Base-by-base conservation (phyloP, 1,140 invertebrate genomes). In the Trichonephila clavata region DNA sequence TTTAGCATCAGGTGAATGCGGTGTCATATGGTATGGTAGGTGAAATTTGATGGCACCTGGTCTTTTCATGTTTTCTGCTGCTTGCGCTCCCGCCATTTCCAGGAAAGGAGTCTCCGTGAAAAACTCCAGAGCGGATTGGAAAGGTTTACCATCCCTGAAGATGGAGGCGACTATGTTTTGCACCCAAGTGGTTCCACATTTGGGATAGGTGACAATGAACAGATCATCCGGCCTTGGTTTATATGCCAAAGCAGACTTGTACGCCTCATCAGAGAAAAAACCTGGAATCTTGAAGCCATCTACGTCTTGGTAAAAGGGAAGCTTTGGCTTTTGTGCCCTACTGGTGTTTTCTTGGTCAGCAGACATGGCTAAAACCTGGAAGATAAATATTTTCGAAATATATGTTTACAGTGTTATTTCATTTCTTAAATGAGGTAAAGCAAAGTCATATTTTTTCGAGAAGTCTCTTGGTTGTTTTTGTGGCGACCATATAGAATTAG, bases 151-250 rank as follows among this genome's bases (percentile, higher is more conserved):
- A 20, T 92, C 43, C 14, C 93, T 94, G 63, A 87, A 86, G 18
- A 94, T 93, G 20, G 84, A 91, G 18, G 61, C 77, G 14, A 94
- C 93, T 32, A 94, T 94, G 27, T 94, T 90, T 61, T 86, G 92
- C 13, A 87, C 83, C 94, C 94, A 94, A 18, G 94, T 94, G 0
- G 94, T 94, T 14, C 94, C 94, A 39, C 94, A 94, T 90, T 94
- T 94, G 8, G 94, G 94, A 43, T 93, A 94, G n/a, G 94, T 94
- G 21, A 93, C 94, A 8, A 94, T 89, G 59, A 93, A 94, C 50
- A 94, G 2, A 20, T 94, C 94, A 50, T 93, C 94, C n/a, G 39
- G 13, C 20, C 68, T 43, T 7, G 94, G 94, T 16, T 87, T 92
- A 24, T 92, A 94, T 1, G 13, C 18, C 16, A 94, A 7, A 7